These are phyloP conservation scores for Pluvianellus socialis DNA, from an alignment of 2,113 vertebrate species.

Conservation along the genomic window DNA sequence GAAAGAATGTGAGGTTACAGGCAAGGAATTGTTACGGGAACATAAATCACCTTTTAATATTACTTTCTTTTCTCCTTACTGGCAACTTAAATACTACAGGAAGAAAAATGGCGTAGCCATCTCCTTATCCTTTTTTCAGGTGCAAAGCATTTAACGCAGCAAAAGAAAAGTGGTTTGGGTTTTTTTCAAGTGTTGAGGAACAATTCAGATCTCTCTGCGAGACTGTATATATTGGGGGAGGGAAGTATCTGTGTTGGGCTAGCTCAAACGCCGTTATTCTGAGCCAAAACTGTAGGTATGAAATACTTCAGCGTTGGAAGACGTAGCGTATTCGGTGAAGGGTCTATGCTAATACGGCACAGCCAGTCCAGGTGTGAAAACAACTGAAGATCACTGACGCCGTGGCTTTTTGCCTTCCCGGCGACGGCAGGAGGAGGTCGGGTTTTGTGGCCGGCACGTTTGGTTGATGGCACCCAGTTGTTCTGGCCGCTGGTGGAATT, in stretches of 20 bases:
- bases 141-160: not conserved
- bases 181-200: not conserved
- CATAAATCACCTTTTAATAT: not conserved
- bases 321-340: not conserved
- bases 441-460: accelerated
- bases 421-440: not conserved
- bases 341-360: not conserved
- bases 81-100: not conserved
- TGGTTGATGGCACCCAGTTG: not conserved
- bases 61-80: not conserved
- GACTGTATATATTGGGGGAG: too few relatives aligned
- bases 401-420: not conserved
- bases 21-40: not conserved
- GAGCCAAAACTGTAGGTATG: not conserved
- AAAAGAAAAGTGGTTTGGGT: not conserved
- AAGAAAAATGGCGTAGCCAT: not conserved
- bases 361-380: not conserved
- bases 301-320: not conserved
- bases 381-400: too few relatives aligned
- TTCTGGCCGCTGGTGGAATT: not conserved
- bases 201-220: not conserved
- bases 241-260: not conserved
- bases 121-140: not conserved
- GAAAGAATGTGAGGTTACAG: not conserved
- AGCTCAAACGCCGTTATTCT: not conserved